Evolutionary conservation across 2,113 vertebrate species (phyloP).

Genomic region (Siniperca knerii): DNA sequence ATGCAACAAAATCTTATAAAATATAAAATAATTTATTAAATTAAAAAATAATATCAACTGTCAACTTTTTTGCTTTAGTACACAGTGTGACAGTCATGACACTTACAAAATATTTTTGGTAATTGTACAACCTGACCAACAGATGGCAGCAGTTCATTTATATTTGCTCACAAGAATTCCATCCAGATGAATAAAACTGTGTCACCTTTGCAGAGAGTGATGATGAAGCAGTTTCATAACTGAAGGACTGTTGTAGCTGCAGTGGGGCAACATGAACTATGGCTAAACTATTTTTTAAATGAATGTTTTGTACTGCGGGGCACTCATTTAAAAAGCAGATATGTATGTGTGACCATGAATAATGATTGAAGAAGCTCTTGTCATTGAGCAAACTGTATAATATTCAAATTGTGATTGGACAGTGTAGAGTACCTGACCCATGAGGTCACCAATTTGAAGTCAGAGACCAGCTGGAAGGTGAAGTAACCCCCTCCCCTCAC

Average conservation of each 20-base stretch:
- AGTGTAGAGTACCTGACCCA: neutral
- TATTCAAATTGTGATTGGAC: neutral
- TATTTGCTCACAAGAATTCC: neutral
- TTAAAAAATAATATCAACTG: neutral
- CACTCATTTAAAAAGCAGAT: neutral
- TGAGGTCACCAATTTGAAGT: neutral
- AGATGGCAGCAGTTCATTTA: conserved; percentile 67
- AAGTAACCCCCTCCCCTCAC: neutral
- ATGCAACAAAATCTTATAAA: neutral
- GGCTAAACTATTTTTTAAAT: neutral
- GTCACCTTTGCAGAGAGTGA: neutral
- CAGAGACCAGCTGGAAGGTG: neutral
- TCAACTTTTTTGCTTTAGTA: neutral
- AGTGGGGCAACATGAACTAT: neutral
- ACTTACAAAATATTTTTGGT: conserved; percentile 3
- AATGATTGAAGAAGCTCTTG: neutral
- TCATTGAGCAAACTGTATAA: neutral
- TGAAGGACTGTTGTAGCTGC: neutral
- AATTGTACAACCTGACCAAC: conserved; percentile 46
- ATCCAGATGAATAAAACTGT: neutral
- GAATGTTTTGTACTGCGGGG: neutral
- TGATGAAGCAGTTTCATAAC: neutral
- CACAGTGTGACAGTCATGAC: neutral
- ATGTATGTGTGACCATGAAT: neutral
- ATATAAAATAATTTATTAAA: too few species aligned